Evolutionary conservation across 2,888 invertebrate genomes (phyloP), one percentile per base, ranked within the genome.

Genomic region (Cryptophagus acutangulus): DNA sequence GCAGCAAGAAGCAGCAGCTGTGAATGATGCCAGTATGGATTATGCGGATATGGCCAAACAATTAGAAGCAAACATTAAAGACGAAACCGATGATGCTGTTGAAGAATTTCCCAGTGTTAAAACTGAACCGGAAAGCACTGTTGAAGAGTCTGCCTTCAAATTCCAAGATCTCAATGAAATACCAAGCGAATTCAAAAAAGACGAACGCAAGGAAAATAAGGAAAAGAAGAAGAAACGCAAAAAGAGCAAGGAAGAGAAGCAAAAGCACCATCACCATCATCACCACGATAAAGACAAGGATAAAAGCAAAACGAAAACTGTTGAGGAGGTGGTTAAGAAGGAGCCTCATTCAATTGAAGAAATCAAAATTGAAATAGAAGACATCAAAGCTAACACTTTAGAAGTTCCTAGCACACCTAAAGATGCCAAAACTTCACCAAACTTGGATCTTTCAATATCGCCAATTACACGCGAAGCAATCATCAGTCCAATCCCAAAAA

Each of bases 201-300:
- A 55, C 5, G 75, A 71, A 52, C 61, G 74, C 55, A 73, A 76
- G 67, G 78, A 84, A 49, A 72, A 73, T 36, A 84, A 82, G 61
- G 87, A 87, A 54, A 87, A 84, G 68, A 87, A 85, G 67, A 89
- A 89, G 70, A 89, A 88, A 65, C 81, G 87, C 55, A 89, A 88
- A 65, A 85, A 83, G 61, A 86, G 80, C 38, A 86, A 82, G 63
- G 88, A 88, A 56, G 87, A 87, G 45, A 77, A 80, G 48, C 79
- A 81, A 49, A 79, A 75, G 57, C 78, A 83, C 46, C 78, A 81
- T 57, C 79, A 81, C 55, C 81, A 84, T 60, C 79, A 80, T 60
- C 78, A 78, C 47, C 77, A 77, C 48, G 76, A 76, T 34, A 76
- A 76, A 55, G 66, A 54, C 45, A 69, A 68, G 52, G 45, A 54